phyloP scores from a whole-genome alignment of 2,888 invertebrate species.

The Leptinotarsa juncta region DNA sequence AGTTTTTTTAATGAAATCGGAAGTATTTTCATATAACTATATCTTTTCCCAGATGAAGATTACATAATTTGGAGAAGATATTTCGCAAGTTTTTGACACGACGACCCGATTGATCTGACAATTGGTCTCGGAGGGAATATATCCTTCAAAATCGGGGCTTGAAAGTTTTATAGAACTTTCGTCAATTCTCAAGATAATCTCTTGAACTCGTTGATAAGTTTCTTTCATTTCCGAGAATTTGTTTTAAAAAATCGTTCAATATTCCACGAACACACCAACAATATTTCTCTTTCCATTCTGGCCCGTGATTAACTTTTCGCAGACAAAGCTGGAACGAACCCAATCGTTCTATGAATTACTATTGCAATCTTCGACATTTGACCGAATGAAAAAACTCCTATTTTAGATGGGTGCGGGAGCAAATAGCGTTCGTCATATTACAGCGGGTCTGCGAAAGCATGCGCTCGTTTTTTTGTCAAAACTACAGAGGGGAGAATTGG shows the following conservation, averaged over 20 bases:
- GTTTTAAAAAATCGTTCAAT: background rate
- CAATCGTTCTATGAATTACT: constrained; percentile 50
- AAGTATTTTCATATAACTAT: too few relatives aligned
- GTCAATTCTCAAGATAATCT: too few relatives aligned
- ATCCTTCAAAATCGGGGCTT: too few relatives aligned
- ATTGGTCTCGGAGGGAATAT: too few relatives aligned
- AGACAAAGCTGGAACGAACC: constrained; percentile 37
- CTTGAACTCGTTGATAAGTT: too few relatives aligned
- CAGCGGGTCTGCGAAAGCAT: constrained; percentile 44
- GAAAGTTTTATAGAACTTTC: too few relatives aligned
- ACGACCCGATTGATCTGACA: too few relatives aligned
- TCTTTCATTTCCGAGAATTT: too few relatives aligned
- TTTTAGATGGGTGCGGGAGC: constrained; percentile 56
- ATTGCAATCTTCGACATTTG: constrained; percentile 54
- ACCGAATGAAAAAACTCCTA: constrained; percentile 55
- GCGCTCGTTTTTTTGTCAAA: constrained; percentile 23
- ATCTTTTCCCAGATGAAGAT: too few relatives aligned
- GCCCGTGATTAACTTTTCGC: constrained; percentile 30
- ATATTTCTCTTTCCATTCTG: constrained; percentile 16
- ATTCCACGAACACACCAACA: constrained; percentile 4
- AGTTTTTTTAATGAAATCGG: too few relatives aligned
- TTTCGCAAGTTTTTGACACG: too few relatives aligned
- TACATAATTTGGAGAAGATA: too few relatives aligned
- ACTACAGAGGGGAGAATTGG: constrained; percentile 20
- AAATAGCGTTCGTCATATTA: constrained; percentile 59